These are phyloP conservation scores for Trachops cirrhosus DNA, from an alignment of 2,797 vertebrate genomes.

Conservation along the genomic window DNA sequence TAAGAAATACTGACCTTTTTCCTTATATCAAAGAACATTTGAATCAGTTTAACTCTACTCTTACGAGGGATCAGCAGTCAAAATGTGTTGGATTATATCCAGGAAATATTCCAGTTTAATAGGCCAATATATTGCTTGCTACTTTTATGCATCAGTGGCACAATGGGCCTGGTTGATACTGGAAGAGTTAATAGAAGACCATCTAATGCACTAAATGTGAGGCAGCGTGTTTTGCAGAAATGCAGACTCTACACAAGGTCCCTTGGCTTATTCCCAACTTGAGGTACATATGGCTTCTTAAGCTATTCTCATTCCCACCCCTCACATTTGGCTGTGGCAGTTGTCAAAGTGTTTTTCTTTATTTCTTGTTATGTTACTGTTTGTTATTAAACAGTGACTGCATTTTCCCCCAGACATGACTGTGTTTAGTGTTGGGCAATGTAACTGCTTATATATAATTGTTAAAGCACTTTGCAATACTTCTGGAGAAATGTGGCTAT, in stretches of 20 bases:
- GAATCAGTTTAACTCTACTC: background rate
- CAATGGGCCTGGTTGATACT: background rate
- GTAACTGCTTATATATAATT: conserved; percentile 25
- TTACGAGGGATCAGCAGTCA: background rate
- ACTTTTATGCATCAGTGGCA: background rate
- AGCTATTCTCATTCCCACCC: background rate
- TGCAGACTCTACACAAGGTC: background rate
- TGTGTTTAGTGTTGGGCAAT: background rate
- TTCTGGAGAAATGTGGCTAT: conserved; percentile 23
- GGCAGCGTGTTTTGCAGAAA: background rate
- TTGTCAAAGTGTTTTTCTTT: background rate
- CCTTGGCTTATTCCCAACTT: background rate
- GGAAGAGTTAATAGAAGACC: background rate
- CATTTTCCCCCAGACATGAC: background rate
- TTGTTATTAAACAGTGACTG: conserved; percentile 50
- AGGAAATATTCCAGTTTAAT: background rate
- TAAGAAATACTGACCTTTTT: background rate
- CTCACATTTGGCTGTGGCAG: background rate
- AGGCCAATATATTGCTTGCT: background rate
- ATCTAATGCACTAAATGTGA: background rate
- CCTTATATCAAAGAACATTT: background rate
- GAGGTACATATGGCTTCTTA: background rate
- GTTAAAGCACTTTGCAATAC: conserved; percentile 22
- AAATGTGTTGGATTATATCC: background rate
- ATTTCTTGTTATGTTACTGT: background rate